Base-by-base conservation (phyloP, 1,140 invertebrate species). In the Calephelis virginiensis region DNA sequence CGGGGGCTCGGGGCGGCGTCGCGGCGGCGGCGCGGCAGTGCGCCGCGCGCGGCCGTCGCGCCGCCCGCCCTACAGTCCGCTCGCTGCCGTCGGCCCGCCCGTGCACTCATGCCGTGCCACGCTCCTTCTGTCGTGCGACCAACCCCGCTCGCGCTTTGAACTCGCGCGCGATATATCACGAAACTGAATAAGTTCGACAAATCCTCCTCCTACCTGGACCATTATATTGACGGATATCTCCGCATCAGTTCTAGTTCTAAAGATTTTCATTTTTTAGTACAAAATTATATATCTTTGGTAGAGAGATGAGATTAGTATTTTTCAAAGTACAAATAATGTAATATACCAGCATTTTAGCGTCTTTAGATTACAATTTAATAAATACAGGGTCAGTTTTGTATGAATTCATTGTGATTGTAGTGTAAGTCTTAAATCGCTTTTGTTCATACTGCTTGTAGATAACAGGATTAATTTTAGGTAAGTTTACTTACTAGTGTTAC, bases 101-200 rank as follows among this genome's bases (percentile, higher is more conserved):
- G 68, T 53, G 49, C 76, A 77, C 77, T 70, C 82, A 84, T 90
- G 87, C 78, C 86, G 81, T 71, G 71, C 68, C 69, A 60, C 77
- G 71, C 68, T 61, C 75, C 72, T 48, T 43, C 40, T 82, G 75
- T 76, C 73, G 74, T 77, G 78, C 78, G 74, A 75, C 69, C 63
- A 68, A 68, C 71, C 72, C 67, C 76, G 73, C 80, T 70, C 77
- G 75, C 77, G 72, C 76, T 76, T 71, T 72, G 67, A 75, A 74
- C 79, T 65, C 78, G 74, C 76, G 81, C 78, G 75, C 77, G 71
- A 75, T 73, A 66, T 72, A 73, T 68, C 79, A 77, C 85, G 76
- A 90, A 90, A 87, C 88, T 90, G 88, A 90, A 90, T 90, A 89
- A 90, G 83, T 90, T 90, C 85, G 86, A 90, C 88, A 90, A 90